Evolutionary conservation across 35 echinoderm and acorn worm species (phyloP).

Genomic region (Heliocidaris erythrogramma): DNA sequence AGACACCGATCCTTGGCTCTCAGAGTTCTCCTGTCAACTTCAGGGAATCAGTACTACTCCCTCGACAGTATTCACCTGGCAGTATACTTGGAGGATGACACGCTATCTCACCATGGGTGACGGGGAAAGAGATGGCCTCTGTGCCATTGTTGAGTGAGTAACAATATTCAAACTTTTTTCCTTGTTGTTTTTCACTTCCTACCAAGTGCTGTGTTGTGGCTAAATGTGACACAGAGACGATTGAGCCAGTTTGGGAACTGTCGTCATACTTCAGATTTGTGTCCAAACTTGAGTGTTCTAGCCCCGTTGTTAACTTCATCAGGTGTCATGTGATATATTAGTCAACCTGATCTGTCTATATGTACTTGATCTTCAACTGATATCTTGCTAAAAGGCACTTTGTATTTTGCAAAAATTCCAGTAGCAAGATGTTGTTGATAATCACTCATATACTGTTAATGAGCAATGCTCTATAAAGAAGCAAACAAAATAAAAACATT

Average conservation of each 20-base stretch:
- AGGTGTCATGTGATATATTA: background rate
- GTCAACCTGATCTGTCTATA: background rate
- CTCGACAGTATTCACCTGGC: background rate
- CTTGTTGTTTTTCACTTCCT: background rate
- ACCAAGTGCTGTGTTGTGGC: background rate
- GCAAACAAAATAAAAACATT: no score
- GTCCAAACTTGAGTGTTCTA: background rate
- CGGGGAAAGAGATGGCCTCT: background rate
- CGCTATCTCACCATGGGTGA: background rate
- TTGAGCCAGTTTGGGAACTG: background rate
- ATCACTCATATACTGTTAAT: background rate
- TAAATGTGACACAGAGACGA: background rate
- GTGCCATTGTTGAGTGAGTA: background rate
- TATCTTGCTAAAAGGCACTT: no score
- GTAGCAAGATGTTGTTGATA: no score
- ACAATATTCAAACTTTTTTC: background rate
- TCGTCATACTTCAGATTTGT: background rate
- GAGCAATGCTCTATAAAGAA: background rate
- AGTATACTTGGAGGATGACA: background rate
- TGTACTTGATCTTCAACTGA: no score
- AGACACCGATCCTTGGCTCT: background rate
- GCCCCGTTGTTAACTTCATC: background rate
- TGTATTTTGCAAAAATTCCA: no score
- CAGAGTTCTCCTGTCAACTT: background rate
- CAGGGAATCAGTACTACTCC: background rate